Base-by-base conservation (phyloP, 2,888 invertebrate species). In the Agrypnus murinus region DNA sequence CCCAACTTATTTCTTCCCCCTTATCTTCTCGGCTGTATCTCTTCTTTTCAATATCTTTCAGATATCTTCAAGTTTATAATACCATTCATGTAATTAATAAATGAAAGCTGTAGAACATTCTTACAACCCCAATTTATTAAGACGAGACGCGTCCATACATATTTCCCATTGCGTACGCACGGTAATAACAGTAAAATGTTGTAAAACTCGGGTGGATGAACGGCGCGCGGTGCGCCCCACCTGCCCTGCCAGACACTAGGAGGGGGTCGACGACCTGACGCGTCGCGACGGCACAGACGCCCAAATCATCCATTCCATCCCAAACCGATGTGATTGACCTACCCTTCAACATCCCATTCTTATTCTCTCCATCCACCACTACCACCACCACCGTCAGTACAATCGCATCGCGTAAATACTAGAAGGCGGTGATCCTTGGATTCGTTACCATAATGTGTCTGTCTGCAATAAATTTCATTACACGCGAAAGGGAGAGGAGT, bases 221-320 rank as follows among this genome's bases (percentile, higher is more conserved):
- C 70, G 60, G 63, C 59, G 63, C 59, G 40, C 67, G 12, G 15
- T 38, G 50, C 46, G 67, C 73, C 75, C 68, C 75, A 76, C 78
- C 77, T 74, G 70, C 77, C 76, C 75, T 74, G 77, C 77, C 75
- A 78, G 78, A 78, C 78, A 77, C 74, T 73, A 55, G 50, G 63
- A 50, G 59, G 71, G 73, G 78, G 78, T 78, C 78, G 75, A 71
- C 75, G 78, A 76, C 76, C 77, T 71, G 77, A 53, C 72, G 75
- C 76, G 74, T 71, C 75, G 74, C 77, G 76, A 69, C 76, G 76
- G 65, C 68, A 71, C 68, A 68, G 72, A 66, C 72, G 72, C 70
- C 72, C 69, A 72, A 72, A 72, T 72, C 71, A 72, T 72, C 71
- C 64, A 58, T 59, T 70, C 70, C 70, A 68, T 68, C 73, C 73